Percentiles rank a stretch among this genome's conserved stretches.
These are phyloP conservation scores for Brachionus angularis DNA, from an alignment of 1,140 invertebrate species.

Conservation along the genomic window DNA sequence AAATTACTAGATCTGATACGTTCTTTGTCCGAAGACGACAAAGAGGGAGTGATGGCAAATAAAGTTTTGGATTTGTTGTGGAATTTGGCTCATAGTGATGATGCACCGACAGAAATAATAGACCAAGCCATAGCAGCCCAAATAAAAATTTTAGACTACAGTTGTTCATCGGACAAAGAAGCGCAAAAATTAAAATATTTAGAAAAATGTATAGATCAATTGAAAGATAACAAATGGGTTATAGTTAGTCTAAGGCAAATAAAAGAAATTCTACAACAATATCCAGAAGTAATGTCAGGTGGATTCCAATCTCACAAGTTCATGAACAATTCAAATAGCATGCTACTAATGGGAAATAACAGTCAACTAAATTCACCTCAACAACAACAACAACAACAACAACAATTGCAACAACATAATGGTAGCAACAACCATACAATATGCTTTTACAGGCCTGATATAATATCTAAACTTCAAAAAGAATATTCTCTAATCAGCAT, in stretches of 20 bases:
- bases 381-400: neutral
- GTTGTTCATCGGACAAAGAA: slow-evolving; percentile 90
- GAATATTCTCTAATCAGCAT: slow-evolving; percentile 87
- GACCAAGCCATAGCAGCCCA: slow-evolving; percentile 90
- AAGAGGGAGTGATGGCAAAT: slow-evolving; percentile 95
- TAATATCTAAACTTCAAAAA: slow-evolving; percentile 84
- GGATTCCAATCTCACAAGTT: neutral
- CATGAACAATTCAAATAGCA: neutral
- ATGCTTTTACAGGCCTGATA: slow-evolving; percentile 65
- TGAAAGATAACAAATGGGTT: slow-evolving; percentile 84
- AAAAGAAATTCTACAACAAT: slow-evolving; percentile 86
- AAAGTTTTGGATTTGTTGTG: slow-evolving; percentile 91
- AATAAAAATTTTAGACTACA: slow-evolving; percentile 95
- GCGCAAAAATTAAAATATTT: slow-evolving; percentile 92
- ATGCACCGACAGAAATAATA: slow-evolving; percentile 93
- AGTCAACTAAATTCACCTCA: neutral
- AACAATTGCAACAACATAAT: neutral
- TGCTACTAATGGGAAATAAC: neutral
- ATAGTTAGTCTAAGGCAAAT: slow-evolving; percentile 91
- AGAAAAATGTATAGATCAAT: slow-evolving; percentile 87
- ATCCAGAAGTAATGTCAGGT: slow-evolving; percentile 54
- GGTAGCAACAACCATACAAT: neutral
- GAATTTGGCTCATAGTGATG: slow-evolving; percentile 91
- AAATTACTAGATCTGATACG: slow-evolving; percentile 89
- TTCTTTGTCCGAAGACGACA: slow-evolving; percentile 91